Evolutionary conservation across 1,140 invertebrate species (phyloP), one percentile per base, ranked within the genome.

Genomic region (Holcopasites calliopsidis): DNA sequence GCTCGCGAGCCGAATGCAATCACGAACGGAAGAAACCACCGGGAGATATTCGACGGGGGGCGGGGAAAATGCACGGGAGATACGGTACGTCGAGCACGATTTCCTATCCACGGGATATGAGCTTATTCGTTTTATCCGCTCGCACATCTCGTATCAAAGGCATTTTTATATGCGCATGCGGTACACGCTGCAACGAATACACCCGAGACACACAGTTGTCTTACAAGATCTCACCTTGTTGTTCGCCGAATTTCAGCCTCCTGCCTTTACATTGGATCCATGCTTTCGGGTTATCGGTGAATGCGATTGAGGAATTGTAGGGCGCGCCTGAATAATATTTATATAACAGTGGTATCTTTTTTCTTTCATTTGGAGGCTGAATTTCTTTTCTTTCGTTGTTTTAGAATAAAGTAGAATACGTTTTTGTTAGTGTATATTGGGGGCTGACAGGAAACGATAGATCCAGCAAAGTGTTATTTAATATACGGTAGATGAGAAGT

Each of bases 1-100:
- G 62, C 65, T 80, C 66, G 78, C 33, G n/a, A 44, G 54, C 49
- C 13, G 78, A 54, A 82, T 77, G 66, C 79, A 82, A 82, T 82
- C 78, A 80, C 78, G n/a, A 78, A 4, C 8, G 0, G 42, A 49
- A 49, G 73, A 71, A 77, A 80, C n/a, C 79, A 68, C 31, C 49
- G 68, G 66, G 35, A 66, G 4, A 81, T 80, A 81, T 77, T 49
- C 28, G 11, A 42, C 28, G 35, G 55, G 54, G 61, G 11, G 35
- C 28, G 35, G 55, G 54, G 61, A 35, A 76, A 80, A 70, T 76
- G 62, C 65, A 69, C n/a, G n/a, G 35, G 18, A 42, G 52, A 52
- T 66, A 23, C 26, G 8, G 60, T 33, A 62, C 35, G 66, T 60
- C 35, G 64, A 1, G 31, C 40, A 65, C 71, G 58, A 76, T 80